phyloP scores from a whole-genome alignment of 2,797 vertebrate species.

The Centroberyx gerrardi region DNA sequence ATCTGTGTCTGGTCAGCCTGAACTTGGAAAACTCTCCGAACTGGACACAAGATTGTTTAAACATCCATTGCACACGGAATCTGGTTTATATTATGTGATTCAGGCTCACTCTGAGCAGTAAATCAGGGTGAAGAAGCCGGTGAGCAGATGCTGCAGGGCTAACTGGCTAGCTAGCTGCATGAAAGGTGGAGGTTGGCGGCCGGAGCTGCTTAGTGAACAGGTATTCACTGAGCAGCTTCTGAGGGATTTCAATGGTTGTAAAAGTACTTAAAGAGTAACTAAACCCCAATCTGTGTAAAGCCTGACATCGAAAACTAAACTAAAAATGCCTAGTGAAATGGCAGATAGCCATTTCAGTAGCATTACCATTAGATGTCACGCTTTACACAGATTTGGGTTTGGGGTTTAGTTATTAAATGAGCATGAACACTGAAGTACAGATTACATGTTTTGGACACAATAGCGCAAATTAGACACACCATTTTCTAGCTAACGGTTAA shows the following conservation, averaged over 20 bases:
- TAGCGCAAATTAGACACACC: too few relatives aligned
- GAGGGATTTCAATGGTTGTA: constrained; percentile 46
- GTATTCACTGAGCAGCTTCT: constrained; percentile 52
- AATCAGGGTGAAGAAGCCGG: constrained; percentile 49
- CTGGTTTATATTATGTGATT: constrained; percentile 28
- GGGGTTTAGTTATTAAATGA: too few relatives aligned
- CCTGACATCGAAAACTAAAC: too few relatives aligned
- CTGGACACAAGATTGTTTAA: constrained; percentile 6
- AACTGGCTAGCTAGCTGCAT: constrained; percentile 48
- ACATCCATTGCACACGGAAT: constrained; percentile 4
- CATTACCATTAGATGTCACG: too few relatives aligned
- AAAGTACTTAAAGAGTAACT: constrained; percentile 30
- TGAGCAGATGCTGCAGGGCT: constrained; percentile 40
- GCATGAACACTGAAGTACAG: too few relatives aligned
- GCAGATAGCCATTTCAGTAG: too few relatives aligned
- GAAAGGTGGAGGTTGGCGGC: constrained; percentile 59
- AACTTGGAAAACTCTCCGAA: background rate
- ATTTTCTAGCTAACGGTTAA: too few relatives aligned
- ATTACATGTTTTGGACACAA: too few relatives aligned
- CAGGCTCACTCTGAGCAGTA: constrained; percentile 13
- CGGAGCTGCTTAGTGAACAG: constrained; percentile 51
- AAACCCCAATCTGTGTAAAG: too few relatives aligned
- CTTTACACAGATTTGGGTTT: too few relatives aligned
- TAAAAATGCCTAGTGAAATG: too few relatives aligned
- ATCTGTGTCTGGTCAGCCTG: constrained; percentile 18